phyloP scores from a whole-genome alignment of 2,888 invertebrate species.

The Eulithis prunata region DNA sequence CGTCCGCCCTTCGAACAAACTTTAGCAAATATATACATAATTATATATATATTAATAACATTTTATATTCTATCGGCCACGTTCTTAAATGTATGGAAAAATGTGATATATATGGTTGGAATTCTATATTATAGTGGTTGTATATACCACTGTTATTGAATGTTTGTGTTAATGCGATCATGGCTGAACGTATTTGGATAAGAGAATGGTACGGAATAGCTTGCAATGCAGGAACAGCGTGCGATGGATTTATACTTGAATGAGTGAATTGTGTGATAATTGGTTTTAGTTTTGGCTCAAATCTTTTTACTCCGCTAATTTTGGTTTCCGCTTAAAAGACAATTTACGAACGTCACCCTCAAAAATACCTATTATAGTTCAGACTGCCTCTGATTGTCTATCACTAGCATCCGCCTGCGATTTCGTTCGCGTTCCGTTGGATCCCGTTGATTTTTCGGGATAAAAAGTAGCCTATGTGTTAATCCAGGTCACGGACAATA shows the following conservation, averaged over 20 bases:
- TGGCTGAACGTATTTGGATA: background rate
- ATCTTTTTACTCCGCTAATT: background rate
- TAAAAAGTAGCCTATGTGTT: too few species aligned
- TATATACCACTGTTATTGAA: conserved; percentile 36
- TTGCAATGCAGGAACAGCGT: too few species aligned
- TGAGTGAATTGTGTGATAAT: too few species aligned
- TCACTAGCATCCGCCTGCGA: too few species aligned
- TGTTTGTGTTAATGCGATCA: background rate
- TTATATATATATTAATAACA: conserved; percentile 18
- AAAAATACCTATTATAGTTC: too few species aligned
- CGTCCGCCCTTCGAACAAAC: conserved; percentile 25
- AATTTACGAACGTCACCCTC: too few species aligned
- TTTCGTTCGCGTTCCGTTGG: too few species aligned
- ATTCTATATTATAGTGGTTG: conserved; percentile 54
- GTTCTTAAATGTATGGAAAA: conserved; percentile 50
- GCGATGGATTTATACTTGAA: too few species aligned
- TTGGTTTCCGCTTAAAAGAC: too few species aligned
- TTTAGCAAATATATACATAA: conserved; percentile 6
- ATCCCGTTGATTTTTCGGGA: too few species aligned
- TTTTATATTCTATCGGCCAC: conserved; percentile 41
- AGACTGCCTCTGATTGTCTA: too few species aligned
- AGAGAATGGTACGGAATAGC: background rate
- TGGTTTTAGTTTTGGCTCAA: background rate
- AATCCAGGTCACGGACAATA: too few species aligned
- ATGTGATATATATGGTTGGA: conserved; percentile 55